These are phyloP conservation scores for Drosophila flavopinicola DNA, from an alignment of 2,888 invertebrate species.

Conservation along the genomic window DNA sequence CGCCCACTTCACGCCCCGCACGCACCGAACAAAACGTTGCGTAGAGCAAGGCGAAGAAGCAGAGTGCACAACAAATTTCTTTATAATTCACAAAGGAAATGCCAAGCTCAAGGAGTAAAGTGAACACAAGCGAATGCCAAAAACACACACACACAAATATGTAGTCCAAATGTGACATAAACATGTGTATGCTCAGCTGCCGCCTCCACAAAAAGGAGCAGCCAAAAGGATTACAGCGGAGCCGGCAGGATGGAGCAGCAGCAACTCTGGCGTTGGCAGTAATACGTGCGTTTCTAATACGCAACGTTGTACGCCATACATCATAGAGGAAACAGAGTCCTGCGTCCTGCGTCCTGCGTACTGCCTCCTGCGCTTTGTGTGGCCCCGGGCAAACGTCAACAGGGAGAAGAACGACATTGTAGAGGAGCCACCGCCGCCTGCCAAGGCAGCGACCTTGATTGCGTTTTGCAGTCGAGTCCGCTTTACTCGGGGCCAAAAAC, in stretches of 20 bases:
- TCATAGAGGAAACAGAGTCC: conserved; percentile 50
- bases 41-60: conserved; percentile 30
- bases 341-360: no score
- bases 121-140: conserved; percentile 37
- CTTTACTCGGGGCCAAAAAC: conserved; percentile 47
- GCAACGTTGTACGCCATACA: conserved; percentile 73
- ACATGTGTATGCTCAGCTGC: conserved; percentile 75
- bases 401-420: conserved; percentile 18
- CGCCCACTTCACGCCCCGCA: conserved; percentile 2
- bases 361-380: conserved; percentile 23
- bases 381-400: conserved; percentile 62
- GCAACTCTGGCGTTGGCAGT: conserved; percentile 23
- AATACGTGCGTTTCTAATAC: conserved; percentile 76
- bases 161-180: conserved; percentile 72
- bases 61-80: conserved; percentile 64
- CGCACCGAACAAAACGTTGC: conserved; percentile 44
- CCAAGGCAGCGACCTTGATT: conserved; percentile 64
- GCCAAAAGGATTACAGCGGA: conserved; percentile 59
- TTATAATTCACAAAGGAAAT: conserved; percentile 78
- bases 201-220: conserved; percentile 52
- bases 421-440: not conserved
- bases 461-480: conserved; percentile 64
- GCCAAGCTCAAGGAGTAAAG: conserved; percentile 64
- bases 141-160: conserved; percentile 33
- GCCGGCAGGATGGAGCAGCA: not conserved